Percentiles rank a stretch among this genome's conserved stretches.
These are phyloP conservation scores for Crotalus horridus DNA, from an alignment of 2,113 vertebrate species.

Conservation along the genomic window DNA sequence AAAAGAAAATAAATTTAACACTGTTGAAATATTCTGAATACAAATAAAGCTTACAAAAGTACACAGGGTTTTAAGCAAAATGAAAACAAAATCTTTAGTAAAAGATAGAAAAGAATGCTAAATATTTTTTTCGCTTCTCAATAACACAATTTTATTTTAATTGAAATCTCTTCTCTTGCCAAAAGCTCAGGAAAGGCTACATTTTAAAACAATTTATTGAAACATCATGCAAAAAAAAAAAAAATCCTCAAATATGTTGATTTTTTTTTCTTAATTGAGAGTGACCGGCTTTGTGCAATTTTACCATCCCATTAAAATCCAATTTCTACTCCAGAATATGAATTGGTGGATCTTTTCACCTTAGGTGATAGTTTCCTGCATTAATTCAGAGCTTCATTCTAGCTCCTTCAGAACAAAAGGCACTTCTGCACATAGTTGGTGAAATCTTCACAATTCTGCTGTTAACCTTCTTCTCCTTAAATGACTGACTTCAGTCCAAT, in stretches of 20 bases:
- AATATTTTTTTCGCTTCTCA: background rate
- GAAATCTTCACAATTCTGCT: slow-evolving; percentile 10
- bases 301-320: background rate
- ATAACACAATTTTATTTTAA: background rate
- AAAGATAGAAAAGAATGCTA: background rate
- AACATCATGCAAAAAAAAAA: background rate
- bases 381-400: background rate
- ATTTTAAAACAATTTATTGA: background rate
- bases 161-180: background rate
- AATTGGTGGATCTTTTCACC: background rate
- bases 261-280: background rate
- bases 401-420: background rate
- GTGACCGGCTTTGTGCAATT: background rate
- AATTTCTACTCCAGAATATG: background rate
- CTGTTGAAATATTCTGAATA: background rate
- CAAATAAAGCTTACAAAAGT: background rate
- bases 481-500: slow-evolving; percentile 13
- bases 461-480: slow-evolving; percentile 8
- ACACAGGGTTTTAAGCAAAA: background rate
- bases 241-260: no score
- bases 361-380: background rate
- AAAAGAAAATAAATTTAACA: background rate
- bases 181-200: background rate
- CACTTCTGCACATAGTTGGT: slow-evolving; percentile 1
- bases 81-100: background rate